phyloP scores from a whole-genome alignment of 2,113 vertebrate species.

The Sphyrna mokarran region DNA sequence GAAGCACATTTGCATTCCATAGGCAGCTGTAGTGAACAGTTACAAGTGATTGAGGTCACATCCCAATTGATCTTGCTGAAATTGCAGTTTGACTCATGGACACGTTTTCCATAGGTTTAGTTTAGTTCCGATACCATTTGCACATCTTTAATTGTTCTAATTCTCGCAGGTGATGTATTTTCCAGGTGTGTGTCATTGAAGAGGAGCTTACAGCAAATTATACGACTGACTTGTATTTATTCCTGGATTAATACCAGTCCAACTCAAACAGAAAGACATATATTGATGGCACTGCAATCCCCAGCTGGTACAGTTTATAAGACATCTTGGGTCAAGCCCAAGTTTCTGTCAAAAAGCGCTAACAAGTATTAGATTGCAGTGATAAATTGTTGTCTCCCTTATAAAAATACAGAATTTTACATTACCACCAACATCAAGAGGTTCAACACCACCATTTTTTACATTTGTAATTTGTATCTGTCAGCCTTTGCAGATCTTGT shows the following conservation, averaged over 20 bases:
- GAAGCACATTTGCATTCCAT: not conserved
- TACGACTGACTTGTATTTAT: not conserved
- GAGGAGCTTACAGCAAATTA: not conserved
- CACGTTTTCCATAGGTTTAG: not conserved
- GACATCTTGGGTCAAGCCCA: not conserved
- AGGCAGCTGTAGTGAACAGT: not conserved
- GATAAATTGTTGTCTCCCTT: conserved; percentile 4
- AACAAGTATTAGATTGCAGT: conserved; percentile 27
- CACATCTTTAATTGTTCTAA: conserved; percentile 19
- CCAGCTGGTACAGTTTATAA: not conserved
- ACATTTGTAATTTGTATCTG: not conserved
- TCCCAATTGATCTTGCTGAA: not conserved
- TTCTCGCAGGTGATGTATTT: not conserved
- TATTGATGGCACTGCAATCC: too few relatives aligned
- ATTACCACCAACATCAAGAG: not conserved
- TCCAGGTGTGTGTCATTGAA: not conserved
- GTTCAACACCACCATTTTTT: not conserved
- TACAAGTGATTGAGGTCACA: not conserved
- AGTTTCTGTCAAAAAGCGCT: conserved; percentile 16
- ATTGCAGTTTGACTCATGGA: not conserved
- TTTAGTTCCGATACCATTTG: not conserved
- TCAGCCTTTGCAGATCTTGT: not conserved
- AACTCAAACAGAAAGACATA: not conserved
- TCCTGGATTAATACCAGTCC: conserved; percentile 21
- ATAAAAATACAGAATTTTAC: not conserved